Evolutionary conservation across 1,140 invertebrate genomes (phyloP).

Genomic region (Trichogramma pretiosum): DNA sequence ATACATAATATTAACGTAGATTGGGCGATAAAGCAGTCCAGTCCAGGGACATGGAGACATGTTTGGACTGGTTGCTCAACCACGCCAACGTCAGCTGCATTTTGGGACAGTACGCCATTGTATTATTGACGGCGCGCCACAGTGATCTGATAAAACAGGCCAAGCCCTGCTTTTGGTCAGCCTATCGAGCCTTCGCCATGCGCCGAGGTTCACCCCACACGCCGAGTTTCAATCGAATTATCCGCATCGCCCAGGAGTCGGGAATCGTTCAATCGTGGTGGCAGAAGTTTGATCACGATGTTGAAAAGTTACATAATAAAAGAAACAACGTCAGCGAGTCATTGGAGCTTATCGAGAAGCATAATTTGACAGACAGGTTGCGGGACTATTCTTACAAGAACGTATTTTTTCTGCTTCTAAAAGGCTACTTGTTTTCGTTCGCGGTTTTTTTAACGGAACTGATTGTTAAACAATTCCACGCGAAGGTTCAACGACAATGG

Average conservation of each 20-base stretch:
- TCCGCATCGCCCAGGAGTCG: neutral
- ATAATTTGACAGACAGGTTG: neutral
- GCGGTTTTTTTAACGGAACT: too few relatives aligned
- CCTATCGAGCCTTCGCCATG: neutral
- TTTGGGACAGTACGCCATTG: neutral
- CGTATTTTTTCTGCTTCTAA: neutral
- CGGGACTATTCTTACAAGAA: neutral
- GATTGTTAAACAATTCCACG: too few relatives aligned
- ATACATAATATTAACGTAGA: too few relatives aligned
- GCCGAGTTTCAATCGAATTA: neutral
- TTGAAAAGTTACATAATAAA: neutral
- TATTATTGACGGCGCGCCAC: neutral
- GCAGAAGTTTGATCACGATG: neutral
- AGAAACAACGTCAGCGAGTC: neutral
- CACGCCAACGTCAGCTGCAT: neutral
- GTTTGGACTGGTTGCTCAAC: neutral
- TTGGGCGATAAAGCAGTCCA: neutral
- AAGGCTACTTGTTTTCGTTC: neutral
- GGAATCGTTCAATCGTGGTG: neutral
- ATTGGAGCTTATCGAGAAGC: too few relatives aligned
- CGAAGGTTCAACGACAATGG: too few relatives aligned
- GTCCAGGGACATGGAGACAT: neutral
- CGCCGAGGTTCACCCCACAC: conserved; percentile 4
- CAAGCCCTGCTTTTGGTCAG: neutral
- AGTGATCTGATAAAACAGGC: neutral